Evolutionary conservation across 2,888 invertebrate species (phyloP), one percentile per base, ranked within the genome.

Genomic region (Saturnia pavonia): DNA sequence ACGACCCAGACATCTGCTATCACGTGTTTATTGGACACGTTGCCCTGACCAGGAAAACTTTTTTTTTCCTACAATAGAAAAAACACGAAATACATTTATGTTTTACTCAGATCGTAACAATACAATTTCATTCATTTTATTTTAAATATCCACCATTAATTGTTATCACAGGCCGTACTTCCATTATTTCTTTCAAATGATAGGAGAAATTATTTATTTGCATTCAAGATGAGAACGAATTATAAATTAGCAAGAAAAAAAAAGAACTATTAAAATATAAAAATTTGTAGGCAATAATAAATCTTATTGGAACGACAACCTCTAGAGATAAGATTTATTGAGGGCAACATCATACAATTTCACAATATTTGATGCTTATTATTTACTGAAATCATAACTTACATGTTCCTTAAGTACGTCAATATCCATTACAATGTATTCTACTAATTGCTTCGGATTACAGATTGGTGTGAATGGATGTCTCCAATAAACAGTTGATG

Each of bases 1-100:
- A 98, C 97, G 1, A 99, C 95, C 98, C 99, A 99, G 45, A 97
- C 96, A 88, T 99, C 99, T 8, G 98, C 97, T 69, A 99, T 91
- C 4, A 97, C 96, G 88, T 99, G 99, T 94, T 97, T 98, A 72
- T 95, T 95, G 0, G 99, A 99, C 71, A 98, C 95, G 70, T 96
- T 94, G 1, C 99, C 98, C 94, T 98, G 98, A 0, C 99, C 99
- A 0, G 97, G 97, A 85, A 97, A 98, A 69, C 94, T 90, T 84
- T 96, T 96, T 77, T 96, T 95, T 79, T 98, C 97, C 88, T 97
- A 95, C 14, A 90, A 85, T 48, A 68, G 60, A n/a, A 68, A 54
- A 40, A 40, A 25, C n/a, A n/a, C n/a, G n/a, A n/a, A n/a, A n/a
- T n/a, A n/a, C n/a, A n/a, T n/a, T n/a, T n/a, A n/a, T n/a, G n/a